Evolutionary conservation across 2,888 invertebrate genomes (phyloP).

Genomic region (Amorpha juglandis): DNA sequence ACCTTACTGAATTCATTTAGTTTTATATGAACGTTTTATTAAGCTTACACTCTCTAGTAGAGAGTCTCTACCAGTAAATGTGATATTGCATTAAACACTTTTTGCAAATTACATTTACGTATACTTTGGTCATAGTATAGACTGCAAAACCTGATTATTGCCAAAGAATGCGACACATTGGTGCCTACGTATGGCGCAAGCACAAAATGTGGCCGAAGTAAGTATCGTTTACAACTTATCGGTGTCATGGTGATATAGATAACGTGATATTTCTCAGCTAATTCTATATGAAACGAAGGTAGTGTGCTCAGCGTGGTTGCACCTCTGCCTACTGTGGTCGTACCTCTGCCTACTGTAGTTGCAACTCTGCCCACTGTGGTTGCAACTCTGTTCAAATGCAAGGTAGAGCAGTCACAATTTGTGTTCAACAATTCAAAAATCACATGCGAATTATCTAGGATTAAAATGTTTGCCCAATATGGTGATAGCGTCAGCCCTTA

Average conservation of each 20-base stretch:
- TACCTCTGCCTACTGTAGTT: too few species aligned
- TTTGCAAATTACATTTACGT: slow-evolving; percentile 17
- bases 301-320: neutral
- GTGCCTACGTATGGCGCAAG: slow-evolving; percentile 9
- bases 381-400: too few species aligned
- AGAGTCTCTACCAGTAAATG: neutral
- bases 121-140: slow-evolving; percentile 12
- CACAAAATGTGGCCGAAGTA: slow-evolving; percentile 1
- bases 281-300: neutral
- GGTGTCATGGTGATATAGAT: neutral
- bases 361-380: too few species aligned
- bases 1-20: too few species aligned
- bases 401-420: too few species aligned
- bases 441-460: too few species aligned
- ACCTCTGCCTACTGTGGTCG: too few species aligned
- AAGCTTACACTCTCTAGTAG: neutral
- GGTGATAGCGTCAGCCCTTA: too few species aligned
- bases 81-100: slow-evolving; percentile 9
- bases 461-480: too few species aligned
- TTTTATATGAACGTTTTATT: too few species aligned
- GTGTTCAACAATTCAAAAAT: too few species aligned
- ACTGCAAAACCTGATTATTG: slow-evolving; percentile 16
- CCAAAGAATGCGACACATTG: slow-evolving; percentile 23
- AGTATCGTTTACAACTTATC: neutral
- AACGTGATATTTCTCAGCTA: neutral